phyloP scores from a whole-genome alignment of 2,797 vertebrate genomes.

The Neosilurus mollespiculum region DNA sequence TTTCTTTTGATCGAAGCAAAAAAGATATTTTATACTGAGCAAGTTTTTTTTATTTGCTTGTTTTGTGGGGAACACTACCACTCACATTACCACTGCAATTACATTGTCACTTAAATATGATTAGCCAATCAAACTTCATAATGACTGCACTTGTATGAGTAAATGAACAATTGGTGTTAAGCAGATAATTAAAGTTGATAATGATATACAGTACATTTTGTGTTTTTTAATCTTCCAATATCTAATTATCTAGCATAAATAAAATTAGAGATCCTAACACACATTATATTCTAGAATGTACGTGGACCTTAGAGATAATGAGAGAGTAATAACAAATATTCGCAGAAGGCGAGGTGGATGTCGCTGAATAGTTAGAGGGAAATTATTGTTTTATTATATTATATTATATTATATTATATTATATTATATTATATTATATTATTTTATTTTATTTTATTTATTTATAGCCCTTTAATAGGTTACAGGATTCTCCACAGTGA shows the following conservation, averaged over 20 bases:
- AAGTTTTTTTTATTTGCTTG: background rate
- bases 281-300: background rate
- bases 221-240: background rate
- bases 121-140: background rate
- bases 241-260: background rate
- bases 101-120: background rate
- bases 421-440: too few species aligned
- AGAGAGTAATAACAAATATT: too few species aligned
- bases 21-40: background rate
- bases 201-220: background rate
- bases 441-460: too few species aligned
- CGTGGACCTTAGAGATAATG: background rate
- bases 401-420: too few species aligned
- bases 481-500: too few species aligned
- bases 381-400: too few species aligned
- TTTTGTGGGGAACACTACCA: background rate
- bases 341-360: too few species aligned
- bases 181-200: background rate
- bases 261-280: background rate
- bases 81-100: background rate
- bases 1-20: background rate
- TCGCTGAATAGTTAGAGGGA: too few species aligned
- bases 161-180: background rate
- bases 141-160: background rate
- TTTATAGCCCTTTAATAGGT: too few species aligned